phyloP scores from a whole-genome alignment of 2,888 invertebrate species.

The Parnassius apollo region DNA sequence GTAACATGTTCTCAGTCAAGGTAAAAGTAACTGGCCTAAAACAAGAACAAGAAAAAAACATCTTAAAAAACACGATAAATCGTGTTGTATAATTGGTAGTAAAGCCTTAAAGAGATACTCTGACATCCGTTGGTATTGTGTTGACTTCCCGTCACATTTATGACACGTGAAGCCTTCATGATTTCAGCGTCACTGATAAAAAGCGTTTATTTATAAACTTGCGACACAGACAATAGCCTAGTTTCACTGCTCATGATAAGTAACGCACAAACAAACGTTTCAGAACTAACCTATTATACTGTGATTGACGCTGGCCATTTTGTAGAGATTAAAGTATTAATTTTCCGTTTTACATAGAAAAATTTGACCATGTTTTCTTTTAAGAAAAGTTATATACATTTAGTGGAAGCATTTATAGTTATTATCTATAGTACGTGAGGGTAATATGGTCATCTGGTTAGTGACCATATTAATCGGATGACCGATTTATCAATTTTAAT shows the following conservation, averaged over 20 bases:
- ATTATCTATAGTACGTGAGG: too few relatives aligned
- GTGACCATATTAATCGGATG: too few relatives aligned
- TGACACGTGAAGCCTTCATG: slow-evolving; percentile 21
- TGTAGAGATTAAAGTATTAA: background rate
- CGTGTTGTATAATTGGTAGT: background rate
- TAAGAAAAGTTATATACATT: too few relatives aligned
- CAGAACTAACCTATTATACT: slow-evolving; percentile 1
- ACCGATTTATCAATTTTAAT: too few relatives aligned
- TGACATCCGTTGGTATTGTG: slow-evolving; percentile 9
- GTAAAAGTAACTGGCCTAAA: too few relatives aligned
- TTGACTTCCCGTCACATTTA: slow-evolving; percentile 19
- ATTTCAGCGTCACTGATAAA: slow-evolving; percentile 18
- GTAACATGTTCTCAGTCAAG: too few relatives aligned
- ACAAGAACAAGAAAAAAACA: too few relatives aligned
- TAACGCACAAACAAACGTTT: slow-evolving; percentile 10
- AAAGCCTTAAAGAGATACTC: background rate
- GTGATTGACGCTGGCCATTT: background rate
- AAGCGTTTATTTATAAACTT: slow-evolving; percentile 23
- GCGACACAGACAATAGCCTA: slow-evolving; percentile 19
- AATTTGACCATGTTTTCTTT: too few relatives aligned
- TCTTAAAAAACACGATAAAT: too few relatives aligned
- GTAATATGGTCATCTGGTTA: too few relatives aligned
- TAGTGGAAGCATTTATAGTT: too few relatives aligned
- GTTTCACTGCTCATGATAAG: slow-evolving; percentile 19
- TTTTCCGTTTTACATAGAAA: too few relatives aligned